Base-by-base conservation (phyloP, 2,888 invertebrate genomes). In the Agrochola circellaris region DNA sequence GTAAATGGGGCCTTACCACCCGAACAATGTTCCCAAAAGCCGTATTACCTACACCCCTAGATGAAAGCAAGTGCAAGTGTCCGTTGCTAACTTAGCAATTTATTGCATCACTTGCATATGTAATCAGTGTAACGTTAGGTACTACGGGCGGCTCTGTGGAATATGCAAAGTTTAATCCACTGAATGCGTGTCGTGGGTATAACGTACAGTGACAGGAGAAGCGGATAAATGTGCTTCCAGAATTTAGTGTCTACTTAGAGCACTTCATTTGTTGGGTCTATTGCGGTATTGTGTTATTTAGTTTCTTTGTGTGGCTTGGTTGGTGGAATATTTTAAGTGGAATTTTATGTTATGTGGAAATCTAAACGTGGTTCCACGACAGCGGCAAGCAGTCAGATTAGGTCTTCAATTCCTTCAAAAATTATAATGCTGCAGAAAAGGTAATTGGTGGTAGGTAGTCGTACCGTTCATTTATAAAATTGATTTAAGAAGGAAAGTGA, bases 81-180 rank as follows among this genome's bases (percentile, higher is more conserved):
- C 84, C 81, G 88, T 79, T 76, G 87, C 87, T 88, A 89, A 86
- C 90, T 88, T 79, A 76, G 84, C 84, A 92, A 93, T 93, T 93
- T 93, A 93, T 91, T 90, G 90, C 92, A 88, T 86, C 89, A 91
- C 90, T 90, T 92, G 91, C 91, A 92, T 93, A 91, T 91, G 90
- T 93, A 93, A 92, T 91, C 88, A 89, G 88, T 81, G 88, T 82
- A 84, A 87, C 85, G 86, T 81, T 84, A 84, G 88, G 75, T 85
- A 73, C 87, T 78, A 77, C 82, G 83, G 82, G 82, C 79, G 86
- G 84, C 85, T 75, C 74, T 83, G 87, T 91, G 87, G 92, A 94
- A 93, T 94, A 94, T 94, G 92, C 93, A 93, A 91, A 93, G 92
- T 91, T 91, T 93, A 93, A 93, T 93, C 92, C 91, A 87, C 90